Conservation (phyloP, 2,797 vertebrate species). For the Antennarius maculatus region DNA sequence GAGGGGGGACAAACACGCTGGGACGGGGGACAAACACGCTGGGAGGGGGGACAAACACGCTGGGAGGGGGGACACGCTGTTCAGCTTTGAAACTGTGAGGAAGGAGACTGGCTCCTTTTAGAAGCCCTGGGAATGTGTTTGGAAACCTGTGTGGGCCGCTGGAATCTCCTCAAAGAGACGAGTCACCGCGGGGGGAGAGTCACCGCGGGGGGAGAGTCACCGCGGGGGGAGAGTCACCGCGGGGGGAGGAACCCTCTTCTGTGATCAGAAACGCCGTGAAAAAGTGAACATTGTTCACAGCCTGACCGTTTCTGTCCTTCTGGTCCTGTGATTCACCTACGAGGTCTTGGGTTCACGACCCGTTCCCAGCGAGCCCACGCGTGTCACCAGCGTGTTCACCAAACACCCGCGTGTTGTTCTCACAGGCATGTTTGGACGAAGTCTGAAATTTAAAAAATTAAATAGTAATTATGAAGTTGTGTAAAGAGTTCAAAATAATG, state of each 20-base stretch:
- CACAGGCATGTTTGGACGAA: not conserved
- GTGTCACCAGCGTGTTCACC: constrained; percentile 9
- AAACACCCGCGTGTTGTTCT: constrained; percentile 7
- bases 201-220: too few species aligned
- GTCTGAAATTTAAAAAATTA: not conserved
- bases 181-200: not conserved
- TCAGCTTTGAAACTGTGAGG: constrained; percentile 63
- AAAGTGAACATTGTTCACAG: constrained; percentile 68
- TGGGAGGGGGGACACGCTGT: constrained; percentile 53
- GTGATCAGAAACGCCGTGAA: constrained; percentile 64
- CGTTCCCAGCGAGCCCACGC: constrained; percentile 51
- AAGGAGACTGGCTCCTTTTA: constrained; percentile 72
- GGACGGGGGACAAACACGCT: constrained; percentile 36
- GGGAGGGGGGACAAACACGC: constrained; percentile 11
- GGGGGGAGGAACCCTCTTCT: constrained; percentile 71
- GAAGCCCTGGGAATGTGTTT: constrained; percentile 63
- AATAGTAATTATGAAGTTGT: too few species aligned
- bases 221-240: too few species aligned
- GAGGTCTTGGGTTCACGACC: constrained; percentile 50
- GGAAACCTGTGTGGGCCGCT: constrained; percentile 74
- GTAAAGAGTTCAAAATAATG: not conserved
- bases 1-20: not conserved
- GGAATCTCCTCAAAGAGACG: constrained; percentile 76
- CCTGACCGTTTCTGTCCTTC: constrained; percentile 45
- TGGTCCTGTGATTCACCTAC: constrained; percentile 70